These are phyloP conservation scores for Diorhabda elongata DNA, from an alignment of 1,140 invertebrate species.

Conservation along the genomic window DNA sequence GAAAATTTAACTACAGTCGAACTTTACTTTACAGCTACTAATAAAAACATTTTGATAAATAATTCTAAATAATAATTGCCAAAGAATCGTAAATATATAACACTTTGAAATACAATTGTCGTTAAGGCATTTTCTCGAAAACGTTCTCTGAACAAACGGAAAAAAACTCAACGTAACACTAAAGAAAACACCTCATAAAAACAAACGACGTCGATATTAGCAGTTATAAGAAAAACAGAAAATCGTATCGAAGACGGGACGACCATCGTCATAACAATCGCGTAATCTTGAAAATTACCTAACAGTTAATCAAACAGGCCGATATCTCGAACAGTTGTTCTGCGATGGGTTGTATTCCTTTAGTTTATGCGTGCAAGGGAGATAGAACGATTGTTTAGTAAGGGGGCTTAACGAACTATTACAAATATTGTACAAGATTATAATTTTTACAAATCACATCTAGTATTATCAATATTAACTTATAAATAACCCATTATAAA, in stretches of 20 bases:
- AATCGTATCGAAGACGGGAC: conserved; percentile 12
- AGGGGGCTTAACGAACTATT: neutral
- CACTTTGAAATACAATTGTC: no score
- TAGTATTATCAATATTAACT: no score
- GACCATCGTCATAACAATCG: conserved; percentile 14
- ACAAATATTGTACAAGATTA: no score
- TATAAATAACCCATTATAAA: no score
- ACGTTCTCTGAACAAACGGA: neutral
- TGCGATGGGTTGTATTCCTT: conserved; percentile 4
- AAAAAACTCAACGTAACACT: neutral
- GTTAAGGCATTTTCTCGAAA: no score
- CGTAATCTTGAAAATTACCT: conserved; percentile 23
- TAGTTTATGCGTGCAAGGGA: neutral
- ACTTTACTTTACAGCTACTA: no score
- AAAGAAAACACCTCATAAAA: neutral
- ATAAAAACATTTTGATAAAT: no score
- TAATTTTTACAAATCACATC: no score
- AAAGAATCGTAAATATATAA: no score
- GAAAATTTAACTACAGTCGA: no score
- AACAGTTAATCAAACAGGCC: conserved; percentile 22
- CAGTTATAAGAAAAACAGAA: conserved; percentile 1
- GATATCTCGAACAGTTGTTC: conserved; percentile 20
- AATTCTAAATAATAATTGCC: no score
- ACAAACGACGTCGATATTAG: neutral
- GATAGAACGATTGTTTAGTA: neutral